These are phyloP conservation scores for Amaurobius ferox DNA, from an alignment of 2,888 invertebrate species.

Conservation along the genomic window DNA sequence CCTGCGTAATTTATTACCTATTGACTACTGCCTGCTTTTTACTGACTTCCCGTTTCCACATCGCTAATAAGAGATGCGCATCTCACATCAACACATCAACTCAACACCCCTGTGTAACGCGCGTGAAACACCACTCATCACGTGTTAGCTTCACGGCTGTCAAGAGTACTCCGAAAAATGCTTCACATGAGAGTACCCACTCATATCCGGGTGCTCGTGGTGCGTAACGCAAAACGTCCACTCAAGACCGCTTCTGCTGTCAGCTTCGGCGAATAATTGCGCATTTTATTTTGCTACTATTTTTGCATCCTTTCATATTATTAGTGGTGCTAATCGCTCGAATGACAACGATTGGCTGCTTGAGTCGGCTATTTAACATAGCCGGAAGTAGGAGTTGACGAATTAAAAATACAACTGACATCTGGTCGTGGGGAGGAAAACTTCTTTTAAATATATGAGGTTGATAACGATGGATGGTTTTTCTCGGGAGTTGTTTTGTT, in stretches of 20 bases:
- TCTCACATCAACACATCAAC: too few relatives aligned
- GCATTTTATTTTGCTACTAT: background rate
- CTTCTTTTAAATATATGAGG: too few relatives aligned
- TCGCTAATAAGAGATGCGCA: too few relatives aligned
- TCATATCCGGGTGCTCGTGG: background rate
- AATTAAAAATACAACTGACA: background rate
- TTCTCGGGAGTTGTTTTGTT: too few relatives aligned
- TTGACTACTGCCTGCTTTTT: too few relatives aligned
- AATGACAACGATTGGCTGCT: constrained; percentile 38
- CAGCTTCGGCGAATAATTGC: background rate
- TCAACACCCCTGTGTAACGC: background rate
- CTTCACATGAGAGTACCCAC: background rate
- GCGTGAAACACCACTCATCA: background rate
- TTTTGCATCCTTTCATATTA: background rate
- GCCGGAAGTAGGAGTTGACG: constrained; percentile 31
- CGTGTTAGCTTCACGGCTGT: background rate
- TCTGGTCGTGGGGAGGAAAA: background rate
- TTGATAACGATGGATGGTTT: too few relatives aligned
- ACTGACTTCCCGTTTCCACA: too few relatives aligned
- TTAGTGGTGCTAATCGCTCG: constrained; percentile 26
- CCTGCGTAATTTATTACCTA: too few relatives aligned
- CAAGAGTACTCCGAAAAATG: background rate
- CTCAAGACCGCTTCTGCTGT: background rate
- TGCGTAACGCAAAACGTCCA: background rate
- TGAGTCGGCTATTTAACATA: constrained; percentile 27